Conservation (phyloP, 2,113 vertebrate genomes). For the Pachypanchax playfairii region DNA sequence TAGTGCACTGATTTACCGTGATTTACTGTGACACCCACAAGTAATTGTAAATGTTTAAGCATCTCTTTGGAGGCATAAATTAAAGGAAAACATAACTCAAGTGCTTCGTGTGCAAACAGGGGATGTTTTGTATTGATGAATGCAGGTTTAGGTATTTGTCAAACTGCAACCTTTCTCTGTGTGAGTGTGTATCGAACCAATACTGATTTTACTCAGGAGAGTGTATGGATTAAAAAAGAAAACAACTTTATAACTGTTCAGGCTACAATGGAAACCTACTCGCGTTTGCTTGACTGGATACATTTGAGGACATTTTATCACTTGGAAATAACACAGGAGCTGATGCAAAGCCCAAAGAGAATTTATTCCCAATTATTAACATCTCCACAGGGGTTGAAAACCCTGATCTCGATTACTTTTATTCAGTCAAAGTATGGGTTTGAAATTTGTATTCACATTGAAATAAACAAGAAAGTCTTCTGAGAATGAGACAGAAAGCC, state of each 20-base stretch:
- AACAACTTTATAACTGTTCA: slow-evolving; percentile 34
- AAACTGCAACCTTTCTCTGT: slow-evolving; percentile 29
- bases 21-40: slow-evolving; percentile 64
- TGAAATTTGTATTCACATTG: background rate
- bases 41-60: slow-evolving; percentile 71
- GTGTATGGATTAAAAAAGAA: slow-evolving; percentile 12
- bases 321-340: slow-evolving; percentile 26
- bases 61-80: slow-evolving; percentile 65
- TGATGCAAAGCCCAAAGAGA: slow-evolving; percentile 10
- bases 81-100: slow-evolving; percentile 64
- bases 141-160: slow-evolving; percentile 26
- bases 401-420: background rate
- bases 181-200: slow-evolving; percentile 14
- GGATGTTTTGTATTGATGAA: slow-evolving; percentile 47
- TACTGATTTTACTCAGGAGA: slow-evolving; percentile 45
- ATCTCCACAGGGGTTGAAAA: slow-evolving; percentile 11
- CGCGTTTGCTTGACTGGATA: slow-evolving; percentile 10
- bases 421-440: slow-evolving; percentile 1
- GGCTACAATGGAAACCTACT: slow-evolving; percentile 34
- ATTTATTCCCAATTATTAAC: slow-evolving; percentile 17
- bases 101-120: slow-evolving; percentile 42
- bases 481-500: slow-evolving; percentile 14
- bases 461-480: background rate
- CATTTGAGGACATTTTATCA: slow-evolving; percentile 35
- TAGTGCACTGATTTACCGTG: slow-evolving; percentile 64